These are phyloP conservation scores for Aricia agestis DNA, from an alignment of 1,140 invertebrate genomes.

Conservation along the genomic window DNA sequence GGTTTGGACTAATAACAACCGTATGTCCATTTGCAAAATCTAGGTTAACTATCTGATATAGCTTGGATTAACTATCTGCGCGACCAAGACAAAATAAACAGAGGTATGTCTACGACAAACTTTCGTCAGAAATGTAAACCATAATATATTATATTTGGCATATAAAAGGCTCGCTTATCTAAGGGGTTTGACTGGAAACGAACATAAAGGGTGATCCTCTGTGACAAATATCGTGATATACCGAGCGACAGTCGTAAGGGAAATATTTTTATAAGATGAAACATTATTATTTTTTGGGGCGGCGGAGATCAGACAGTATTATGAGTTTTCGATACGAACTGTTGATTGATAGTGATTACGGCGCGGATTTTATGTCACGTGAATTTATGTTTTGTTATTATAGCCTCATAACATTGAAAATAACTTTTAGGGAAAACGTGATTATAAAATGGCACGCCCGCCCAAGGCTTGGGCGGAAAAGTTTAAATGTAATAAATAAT, in stretches of 20 bases:
- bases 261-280: conserved; percentile 77
- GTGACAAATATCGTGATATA: conserved; percentile 76
- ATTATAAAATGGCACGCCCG: background rate
- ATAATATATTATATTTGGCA: conserved; percentile 77
- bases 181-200: conserved; percentile 75
- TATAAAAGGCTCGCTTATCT: conserved; percentile 76
- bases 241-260: conserved; percentile 71
- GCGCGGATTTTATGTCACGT: conserved; percentile 16
- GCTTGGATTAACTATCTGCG: no score
- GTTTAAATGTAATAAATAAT: background rate
- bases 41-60: no score
- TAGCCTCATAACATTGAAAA: background rate
- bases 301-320: conserved; percentile 61
- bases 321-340: conserved; percentile 44
- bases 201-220: conserved; percentile 77
- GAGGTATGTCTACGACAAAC: conserved; percentile 46
- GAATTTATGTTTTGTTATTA: background rate
- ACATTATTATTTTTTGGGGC: conserved; percentile 75
- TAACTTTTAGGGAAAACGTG: background rate
- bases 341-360: conserved; percentile 33
- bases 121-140: conserved; percentile 64
- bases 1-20: no score
- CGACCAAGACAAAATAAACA: background rate
- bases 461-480: background rate
- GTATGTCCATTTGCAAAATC: no score